These are phyloP conservation scores for Amblyteles armatorius DNA, from an alignment of 2,888 invertebrate species.

Conservation along the genomic window DNA sequence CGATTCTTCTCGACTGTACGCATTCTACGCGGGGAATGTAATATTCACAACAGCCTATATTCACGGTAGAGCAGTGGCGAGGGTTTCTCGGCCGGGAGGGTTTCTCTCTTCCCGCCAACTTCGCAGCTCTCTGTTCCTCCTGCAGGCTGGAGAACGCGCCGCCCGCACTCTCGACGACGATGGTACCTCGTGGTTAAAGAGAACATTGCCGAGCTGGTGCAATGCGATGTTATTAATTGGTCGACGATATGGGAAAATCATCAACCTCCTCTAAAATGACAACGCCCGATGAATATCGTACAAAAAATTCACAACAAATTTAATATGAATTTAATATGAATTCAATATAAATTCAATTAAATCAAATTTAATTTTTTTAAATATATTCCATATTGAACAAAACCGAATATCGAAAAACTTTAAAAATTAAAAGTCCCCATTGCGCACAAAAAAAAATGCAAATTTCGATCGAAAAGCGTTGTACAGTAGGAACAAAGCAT, in stretches of 20 bases:
- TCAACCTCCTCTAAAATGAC: too few species aligned
- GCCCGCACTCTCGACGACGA: slow-evolving; percentile 39
- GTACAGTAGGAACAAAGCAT: not conserved
- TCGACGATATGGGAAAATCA: slow-evolving; percentile 73
- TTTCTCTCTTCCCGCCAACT: slow-evolving; percentile 62
- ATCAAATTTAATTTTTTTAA: too few species aligned
- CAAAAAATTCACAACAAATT: too few species aligned
- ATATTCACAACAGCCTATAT: slow-evolving; percentile 83
- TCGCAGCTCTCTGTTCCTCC: slow-evolving; percentile 29
- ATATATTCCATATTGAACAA: too few species aligned
- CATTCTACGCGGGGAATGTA: slow-evolving; percentile 81
- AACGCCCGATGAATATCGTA: too few species aligned
- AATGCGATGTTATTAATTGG: slow-evolving; percentile 83
- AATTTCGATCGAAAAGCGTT: not conserved
- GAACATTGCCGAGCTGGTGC: slow-evolving; percentile 72
- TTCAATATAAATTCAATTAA: too few species aligned
- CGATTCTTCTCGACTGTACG: slow-evolving; percentile 72
- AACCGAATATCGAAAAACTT: too few species aligned
- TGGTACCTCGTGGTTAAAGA: slow-evolving; percentile 22
- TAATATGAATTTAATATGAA: too few species aligned
- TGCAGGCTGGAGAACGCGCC: not conserved
- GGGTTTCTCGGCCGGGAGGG: slow-evolving; percentile 48
- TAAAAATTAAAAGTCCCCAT: not conserved
- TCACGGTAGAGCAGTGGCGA: slow-evolving; percentile 59
- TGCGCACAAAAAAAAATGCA: not conserved